Evolutionary conservation across 2,113 vertebrate genomes (phyloP).

Genomic region (Channa maculata): DNA sequence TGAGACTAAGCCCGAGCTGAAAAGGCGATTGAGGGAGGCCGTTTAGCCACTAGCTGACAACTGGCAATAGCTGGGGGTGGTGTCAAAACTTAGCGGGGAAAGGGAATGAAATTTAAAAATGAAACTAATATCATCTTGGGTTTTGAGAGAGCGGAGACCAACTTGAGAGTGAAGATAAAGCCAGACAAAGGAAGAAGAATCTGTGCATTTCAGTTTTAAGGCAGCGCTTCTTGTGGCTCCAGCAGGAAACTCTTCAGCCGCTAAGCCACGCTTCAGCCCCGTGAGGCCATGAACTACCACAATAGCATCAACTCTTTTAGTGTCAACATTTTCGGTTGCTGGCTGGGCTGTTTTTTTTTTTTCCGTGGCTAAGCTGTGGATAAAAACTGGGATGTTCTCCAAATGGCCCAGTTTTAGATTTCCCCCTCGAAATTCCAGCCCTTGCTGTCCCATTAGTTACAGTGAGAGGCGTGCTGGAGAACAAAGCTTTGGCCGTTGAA

Average conservation of each 20-base stretch:
- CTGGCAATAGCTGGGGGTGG: constrained; percentile 45
- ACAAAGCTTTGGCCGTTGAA: constrained; percentile 59
- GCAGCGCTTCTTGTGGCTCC: not conserved
- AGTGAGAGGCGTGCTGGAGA: constrained; percentile 15
- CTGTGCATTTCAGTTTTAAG: not conserved
- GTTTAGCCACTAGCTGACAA: constrained; percentile 69
- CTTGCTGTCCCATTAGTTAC: constrained; percentile 54
- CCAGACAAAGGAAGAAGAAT: constrained; percentile 36
- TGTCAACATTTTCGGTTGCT: constrained; percentile 55
- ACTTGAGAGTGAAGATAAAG: constrained; percentile 46
- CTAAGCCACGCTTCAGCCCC: constrained; percentile 31
- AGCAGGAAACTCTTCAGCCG: constrained; percentile 14
- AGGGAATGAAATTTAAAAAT: constrained; percentile 38
- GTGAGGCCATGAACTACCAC: constrained; percentile 46
- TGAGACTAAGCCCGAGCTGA: constrained; percentile 74
- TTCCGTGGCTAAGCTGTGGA: constrained; percentile 43
- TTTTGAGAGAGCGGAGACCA: constrained; percentile 29
- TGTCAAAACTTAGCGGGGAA: constrained; percentile 42
- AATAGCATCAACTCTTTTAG: constrained; percentile 33
- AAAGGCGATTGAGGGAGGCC: constrained; percentile 70
- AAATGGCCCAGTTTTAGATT: constrained; percentile 65
- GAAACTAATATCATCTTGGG: constrained; percentile 36
- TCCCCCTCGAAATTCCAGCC: constrained; percentile 43
- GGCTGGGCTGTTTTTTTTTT: constrained; percentile 38
- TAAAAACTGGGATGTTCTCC: constrained; percentile 61